Percentiles rank a stretch among this genome's conserved stretches.
Conservation (phyloP, 2,888 invertebrate species). For the Hyles lineata region DNA sequence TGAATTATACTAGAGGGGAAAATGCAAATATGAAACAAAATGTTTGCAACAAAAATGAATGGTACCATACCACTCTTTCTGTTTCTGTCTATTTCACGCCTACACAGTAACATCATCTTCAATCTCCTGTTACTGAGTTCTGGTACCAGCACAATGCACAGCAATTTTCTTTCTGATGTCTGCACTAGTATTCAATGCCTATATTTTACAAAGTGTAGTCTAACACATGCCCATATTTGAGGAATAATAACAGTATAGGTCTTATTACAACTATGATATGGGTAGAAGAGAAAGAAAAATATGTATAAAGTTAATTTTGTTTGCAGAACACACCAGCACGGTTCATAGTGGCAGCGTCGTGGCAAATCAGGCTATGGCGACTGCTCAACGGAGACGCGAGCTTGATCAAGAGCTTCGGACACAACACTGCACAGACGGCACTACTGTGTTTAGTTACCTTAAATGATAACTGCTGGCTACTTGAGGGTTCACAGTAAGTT, state of each 20-base stretch:
- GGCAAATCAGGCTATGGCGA: constrained; percentile 73
- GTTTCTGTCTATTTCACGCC: no score
- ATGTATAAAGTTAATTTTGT: not conserved
- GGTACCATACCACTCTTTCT: no score
- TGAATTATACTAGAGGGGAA: no score
- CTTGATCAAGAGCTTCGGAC: constrained; percentile 66
- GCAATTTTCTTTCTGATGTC: no score
- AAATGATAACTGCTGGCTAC: constrained; percentile 67
- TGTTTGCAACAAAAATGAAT: no score
- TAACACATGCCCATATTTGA: no score
- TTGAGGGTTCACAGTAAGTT: constrained; percentile 78
- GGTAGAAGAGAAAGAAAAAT: not conserved
- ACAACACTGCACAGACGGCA: constrained; percentile 66
- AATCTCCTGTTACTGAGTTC: no score
- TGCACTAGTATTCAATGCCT: no score
- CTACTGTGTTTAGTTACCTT: constrained; percentile 59
- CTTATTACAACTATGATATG: not conserved
- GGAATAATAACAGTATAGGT: not conserved
- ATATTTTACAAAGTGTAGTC: no score
- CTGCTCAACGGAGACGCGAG: constrained; percentile 60
- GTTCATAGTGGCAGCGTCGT: constrained; percentile 73
- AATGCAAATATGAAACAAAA: no score
- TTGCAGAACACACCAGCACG: constrained; percentile 64
- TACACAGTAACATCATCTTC: no score
- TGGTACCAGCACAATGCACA: no score